Evolutionary conservation across 30 jellyfish, hydroid and myxozoan genomes (phyloP).

Genomic region (Hydra vulgaris): DNA sequence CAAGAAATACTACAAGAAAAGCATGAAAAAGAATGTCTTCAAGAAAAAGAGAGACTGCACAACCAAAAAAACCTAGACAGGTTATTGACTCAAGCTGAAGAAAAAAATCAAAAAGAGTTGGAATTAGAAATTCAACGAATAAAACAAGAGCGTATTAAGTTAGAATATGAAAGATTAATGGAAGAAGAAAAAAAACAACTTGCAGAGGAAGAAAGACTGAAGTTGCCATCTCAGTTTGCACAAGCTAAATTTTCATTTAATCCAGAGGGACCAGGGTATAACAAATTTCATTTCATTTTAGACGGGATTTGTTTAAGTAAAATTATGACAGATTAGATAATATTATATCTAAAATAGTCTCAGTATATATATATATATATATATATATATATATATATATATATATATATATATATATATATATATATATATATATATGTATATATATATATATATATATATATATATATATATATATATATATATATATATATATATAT

Average conservation of each 20-base stretch:
- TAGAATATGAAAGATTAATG: conserved; percentile 13
- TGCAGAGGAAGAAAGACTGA: background rate
- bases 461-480: no score
- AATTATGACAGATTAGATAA: no score
- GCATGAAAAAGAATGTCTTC: conserved; percentile 50
- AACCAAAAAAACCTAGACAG: conserved; percentile 46
- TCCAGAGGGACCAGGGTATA: conserved; percentile 36
- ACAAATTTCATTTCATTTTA: no score
- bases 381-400: no score
- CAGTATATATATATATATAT: no score
- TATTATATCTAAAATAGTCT: no score
- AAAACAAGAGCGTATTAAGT: background rate
- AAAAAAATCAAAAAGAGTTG: conserved; percentile 17
- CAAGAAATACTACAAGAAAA: conserved; percentile 39
- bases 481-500: no score
- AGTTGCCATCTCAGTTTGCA: conserved; percentile 5
- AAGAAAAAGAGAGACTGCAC: conserved; percentile 25
- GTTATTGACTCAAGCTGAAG: conserved; percentile 19
- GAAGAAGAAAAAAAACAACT: conserved; percentile 19
- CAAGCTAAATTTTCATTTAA: conserved; percentile 26
- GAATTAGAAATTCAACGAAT: conserved; percentile 33
- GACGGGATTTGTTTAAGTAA: no score
- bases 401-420: no score
- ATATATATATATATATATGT: no score
- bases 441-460: no score